These are phyloP conservation scores for Scrobipalpa costella DNA, from an alignment of 2,888 invertebrate species.

Conservation along the genomic window DNA sequence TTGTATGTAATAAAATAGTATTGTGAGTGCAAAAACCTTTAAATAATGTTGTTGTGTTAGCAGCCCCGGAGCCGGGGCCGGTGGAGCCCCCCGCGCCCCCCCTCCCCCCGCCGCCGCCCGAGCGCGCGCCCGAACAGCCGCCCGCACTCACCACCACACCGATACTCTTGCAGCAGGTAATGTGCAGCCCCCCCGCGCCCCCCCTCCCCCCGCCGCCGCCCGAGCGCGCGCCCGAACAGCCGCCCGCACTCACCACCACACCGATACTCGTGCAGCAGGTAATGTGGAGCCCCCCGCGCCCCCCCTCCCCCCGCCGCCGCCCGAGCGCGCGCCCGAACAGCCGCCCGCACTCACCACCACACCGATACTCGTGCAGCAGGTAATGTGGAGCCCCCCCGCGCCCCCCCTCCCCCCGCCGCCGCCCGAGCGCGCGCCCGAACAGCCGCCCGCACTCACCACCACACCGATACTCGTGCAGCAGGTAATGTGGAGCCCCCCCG, in stretches of 20 bases:
- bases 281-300: slow-evolving; percentile 25
- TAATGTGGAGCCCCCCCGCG: too few relatives aligned
- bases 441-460: too few relatives aligned
- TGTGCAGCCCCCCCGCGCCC: slow-evolving; percentile 12
- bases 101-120: slow-evolving; percentile 20
- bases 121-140: slow-evolving; percentile 26
- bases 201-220: slow-evolving; percentile 27
- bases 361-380: too few relatives aligned
- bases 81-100: slow-evolving; percentile 10
- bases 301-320: slow-evolving; percentile 22
- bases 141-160: slow-evolving; percentile 41
- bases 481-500: too few relatives aligned
- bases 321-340: slow-evolving; percentile 25
- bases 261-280: too few relatives aligned
- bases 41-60: neutral
- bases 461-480: too few relatives aligned
- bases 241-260: too few relatives aligned
- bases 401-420: slow-evolving; percentile 22
- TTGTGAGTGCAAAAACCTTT: too few relatives aligned
- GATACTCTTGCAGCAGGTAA: slow-evolving; percentile 46
- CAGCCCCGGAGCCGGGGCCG: slow-evolving; percentile 29
- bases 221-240: slow-evolving; percentile 25
- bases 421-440: slow-evolving; percentile 24
- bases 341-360: too few relatives aligned
- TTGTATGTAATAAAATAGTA: too few relatives aligned